Conservation (phyloP, 1,140 invertebrate genomes). For the Drosophila nigrodunni region DNA sequence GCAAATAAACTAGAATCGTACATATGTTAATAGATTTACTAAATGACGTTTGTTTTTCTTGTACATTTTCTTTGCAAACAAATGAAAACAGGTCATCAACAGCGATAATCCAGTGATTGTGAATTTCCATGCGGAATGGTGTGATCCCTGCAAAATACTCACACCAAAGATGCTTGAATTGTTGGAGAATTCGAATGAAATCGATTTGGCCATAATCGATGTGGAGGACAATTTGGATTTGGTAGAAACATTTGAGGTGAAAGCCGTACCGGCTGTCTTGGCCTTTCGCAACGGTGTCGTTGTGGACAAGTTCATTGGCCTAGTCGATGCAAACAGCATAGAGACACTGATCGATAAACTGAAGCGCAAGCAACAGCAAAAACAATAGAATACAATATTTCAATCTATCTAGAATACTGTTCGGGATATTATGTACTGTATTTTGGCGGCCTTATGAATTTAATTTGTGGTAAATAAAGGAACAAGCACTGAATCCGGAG, state of each 20-base stretch:
- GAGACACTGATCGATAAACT: constrained; percentile 93
- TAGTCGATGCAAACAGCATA: constrained; percentile 94
- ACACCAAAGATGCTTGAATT: constrained; percentile 95
- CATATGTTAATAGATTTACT: constrained; percentile 17
- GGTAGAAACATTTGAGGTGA: constrained; percentile 93
- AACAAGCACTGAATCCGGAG: neutral
- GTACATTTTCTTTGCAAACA: constrained; percentile 10
- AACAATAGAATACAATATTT: constrained; percentile 44
- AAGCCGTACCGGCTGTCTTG: constrained; percentile 95
- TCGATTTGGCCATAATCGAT: constrained; percentile 96
- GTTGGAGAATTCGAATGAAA: constrained; percentile 90
- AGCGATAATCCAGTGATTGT: constrained; percentile 92
- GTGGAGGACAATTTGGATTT: constrained; percentile 94
- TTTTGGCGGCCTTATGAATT: constrained; percentile 48
- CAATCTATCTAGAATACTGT: neutral
- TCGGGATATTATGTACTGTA: constrained; percentile 32
- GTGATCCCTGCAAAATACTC: constrained; percentile 97
- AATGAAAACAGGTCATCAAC: constrained; percentile 89
- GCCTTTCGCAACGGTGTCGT: constrained; percentile 95
- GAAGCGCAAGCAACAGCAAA: constrained; percentile 70
- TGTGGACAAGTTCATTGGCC: constrained; percentile 96
- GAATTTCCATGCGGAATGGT: constrained; percentile 96
- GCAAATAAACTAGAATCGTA: constrained; percentile 52
- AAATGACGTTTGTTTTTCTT: constrained; percentile 6
- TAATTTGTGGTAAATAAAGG: constrained; percentile 19